Conservation (phyloP, 2,797 vertebrate genomes). For the Cichlasoma orientale region DNA sequence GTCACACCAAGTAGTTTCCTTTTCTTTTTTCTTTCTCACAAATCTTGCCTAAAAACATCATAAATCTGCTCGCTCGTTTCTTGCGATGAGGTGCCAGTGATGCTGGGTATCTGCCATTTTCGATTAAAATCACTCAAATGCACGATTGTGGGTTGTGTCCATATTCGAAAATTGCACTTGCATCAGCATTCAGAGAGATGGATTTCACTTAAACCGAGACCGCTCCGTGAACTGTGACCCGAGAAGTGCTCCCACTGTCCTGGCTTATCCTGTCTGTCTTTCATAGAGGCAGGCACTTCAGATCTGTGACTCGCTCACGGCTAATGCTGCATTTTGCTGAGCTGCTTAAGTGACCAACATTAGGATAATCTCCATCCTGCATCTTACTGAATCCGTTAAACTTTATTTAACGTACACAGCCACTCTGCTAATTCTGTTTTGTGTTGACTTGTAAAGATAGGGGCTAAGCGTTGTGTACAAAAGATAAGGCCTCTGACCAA, state of each 20-base stretch:
- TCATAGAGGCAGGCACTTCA: conserved; percentile 36
- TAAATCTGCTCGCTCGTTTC: conserved; percentile 51
- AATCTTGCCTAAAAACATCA: conserved; percentile 50
- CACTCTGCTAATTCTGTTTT: conserved; percentile 13
- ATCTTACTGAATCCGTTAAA: conserved; percentile 37
- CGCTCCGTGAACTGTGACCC: conserved; percentile 65
- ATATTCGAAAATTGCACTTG: conserved; percentile 78
- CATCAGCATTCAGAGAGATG: conserved; percentile 72
- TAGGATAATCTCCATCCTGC: conserved; percentile 43
- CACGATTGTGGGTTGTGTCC: conserved; percentile 66
- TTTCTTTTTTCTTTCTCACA: conserved; percentile 52
- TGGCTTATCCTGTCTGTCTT: conserved; percentile 60
- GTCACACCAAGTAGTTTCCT: conserved; percentile 57
- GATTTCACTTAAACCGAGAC: conserved; percentile 66
- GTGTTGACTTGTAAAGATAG: conserved; percentile 20
- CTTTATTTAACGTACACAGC: conserved; percentile 45
- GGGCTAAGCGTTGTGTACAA: conserved; percentile 38
- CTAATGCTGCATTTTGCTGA: conserved; percentile 61
- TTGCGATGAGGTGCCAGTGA: conserved; percentile 48
- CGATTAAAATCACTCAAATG: conserved; percentile 80
- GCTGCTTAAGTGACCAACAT: conserved; percentile 62
- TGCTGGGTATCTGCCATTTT: conserved; percentile 78
- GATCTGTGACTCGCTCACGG: conserved; percentile 50
- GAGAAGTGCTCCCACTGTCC: conserved; percentile 57
- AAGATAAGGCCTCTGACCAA: conserved; percentile 47